Conservation (phyloP, 2,113 vertebrate species). For the Cavia aperea region DNA sequence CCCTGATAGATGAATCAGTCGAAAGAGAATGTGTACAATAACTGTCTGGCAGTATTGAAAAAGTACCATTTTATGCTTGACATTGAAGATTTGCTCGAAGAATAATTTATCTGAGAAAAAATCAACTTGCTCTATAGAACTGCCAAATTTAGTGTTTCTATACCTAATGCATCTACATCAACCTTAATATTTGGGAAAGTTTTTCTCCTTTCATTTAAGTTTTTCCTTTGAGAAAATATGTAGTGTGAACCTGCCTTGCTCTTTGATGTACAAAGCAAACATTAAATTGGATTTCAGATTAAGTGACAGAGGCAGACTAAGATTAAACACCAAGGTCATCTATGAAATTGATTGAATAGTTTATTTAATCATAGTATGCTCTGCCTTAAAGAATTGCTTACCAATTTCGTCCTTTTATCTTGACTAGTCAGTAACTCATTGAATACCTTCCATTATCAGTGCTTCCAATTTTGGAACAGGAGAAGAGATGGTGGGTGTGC, state of each 20-base stretch:
- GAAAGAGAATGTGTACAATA: background rate
- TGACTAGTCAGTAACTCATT: background rate
- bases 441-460: background rate
- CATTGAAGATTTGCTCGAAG: constrained; percentile 16
- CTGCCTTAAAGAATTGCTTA: background rate
- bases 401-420: constrained; percentile 1
- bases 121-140: constrained; percentile 15
- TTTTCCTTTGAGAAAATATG: constrained; percentile 48
- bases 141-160: constrained; percentile 20
- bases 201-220: constrained; percentile 32
- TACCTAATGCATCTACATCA: background rate
- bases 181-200: constrained; percentile 13
- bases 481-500: too few relatives aligned
- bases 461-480: background rate
- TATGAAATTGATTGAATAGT: background rate
- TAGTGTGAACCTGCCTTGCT: background rate
- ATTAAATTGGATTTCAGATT: constrained; percentile 42
- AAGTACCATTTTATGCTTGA: background rate
- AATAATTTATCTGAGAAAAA: constrained; percentile 49
- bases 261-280: constrained; percentile 39
- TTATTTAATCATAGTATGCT: background rate
- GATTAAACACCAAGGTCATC: background rate
- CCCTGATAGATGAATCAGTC: constrained; percentile 20
- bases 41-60: constrained; percentile 27
- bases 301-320: constrained; percentile 6